These are phyloP conservation scores for Paradoxurus hermaphroditus DNA, from an alignment of 2,113 vertebrate species.

Conservation along the genomic window DNA sequence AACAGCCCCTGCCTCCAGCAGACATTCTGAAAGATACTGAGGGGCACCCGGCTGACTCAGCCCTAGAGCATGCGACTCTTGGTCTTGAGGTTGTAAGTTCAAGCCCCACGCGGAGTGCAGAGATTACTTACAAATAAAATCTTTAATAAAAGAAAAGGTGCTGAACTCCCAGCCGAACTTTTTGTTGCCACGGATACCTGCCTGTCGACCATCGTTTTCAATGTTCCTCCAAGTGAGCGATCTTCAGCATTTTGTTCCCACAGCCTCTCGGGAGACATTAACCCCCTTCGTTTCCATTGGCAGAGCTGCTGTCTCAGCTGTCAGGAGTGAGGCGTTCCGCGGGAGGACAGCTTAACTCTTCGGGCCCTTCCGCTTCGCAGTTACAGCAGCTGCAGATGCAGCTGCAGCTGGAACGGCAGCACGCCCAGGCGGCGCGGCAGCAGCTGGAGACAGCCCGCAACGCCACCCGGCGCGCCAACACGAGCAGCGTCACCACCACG, in stretches of 20 bases:
- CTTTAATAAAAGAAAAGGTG: not conserved
- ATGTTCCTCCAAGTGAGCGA: not conserved
- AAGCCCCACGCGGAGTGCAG: not conserved
- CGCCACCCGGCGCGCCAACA: slow-evolving; percentile 93
- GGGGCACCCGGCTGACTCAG: not conserved
- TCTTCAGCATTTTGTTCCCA: not conserved
- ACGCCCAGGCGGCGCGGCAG: slow-evolving; percentile 96
- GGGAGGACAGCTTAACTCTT: slow-evolving; percentile 97
- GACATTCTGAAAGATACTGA: not conserved
- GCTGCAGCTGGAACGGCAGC: slow-evolving; percentile 96
- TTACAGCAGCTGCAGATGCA: slow-evolving; percentile 99
- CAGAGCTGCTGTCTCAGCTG: slow-evolving; percentile 98
- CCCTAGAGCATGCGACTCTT: not conserved
- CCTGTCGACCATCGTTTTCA: not conserved
- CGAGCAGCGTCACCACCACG: slow-evolving; percentile 89
- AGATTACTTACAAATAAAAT: not conserved
- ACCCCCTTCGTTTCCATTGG: slow-evolving; percentile 68
- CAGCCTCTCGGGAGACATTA: not conserved
- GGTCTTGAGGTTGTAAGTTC: not conserved
- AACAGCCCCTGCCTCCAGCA: not conserved
- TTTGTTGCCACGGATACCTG: not conserved
- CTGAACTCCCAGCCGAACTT: not conserved
- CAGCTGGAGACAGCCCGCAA: slow-evolving; percentile 97
- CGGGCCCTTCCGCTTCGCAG: slow-evolving; percentile 97
- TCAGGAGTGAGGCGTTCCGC: slow-evolving; percentile 97